A percentile compares a stretch with the other conserved stretches of the same genome.
Conservation (phyloP, 2,797 vertebrate genomes). For the Paguma larvata region DNA sequence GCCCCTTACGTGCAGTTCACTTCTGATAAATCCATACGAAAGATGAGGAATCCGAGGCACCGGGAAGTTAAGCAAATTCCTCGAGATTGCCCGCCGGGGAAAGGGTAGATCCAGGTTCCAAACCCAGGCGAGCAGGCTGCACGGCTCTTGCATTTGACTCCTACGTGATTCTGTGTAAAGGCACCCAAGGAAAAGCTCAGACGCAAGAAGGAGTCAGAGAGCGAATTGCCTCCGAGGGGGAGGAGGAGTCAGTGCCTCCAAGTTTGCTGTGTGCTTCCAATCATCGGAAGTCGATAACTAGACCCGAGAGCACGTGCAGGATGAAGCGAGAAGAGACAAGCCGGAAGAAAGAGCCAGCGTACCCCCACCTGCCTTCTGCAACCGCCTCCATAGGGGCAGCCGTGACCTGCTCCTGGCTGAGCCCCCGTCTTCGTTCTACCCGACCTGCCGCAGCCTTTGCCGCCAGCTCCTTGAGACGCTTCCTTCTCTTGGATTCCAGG, state of each 20-base stretch:
- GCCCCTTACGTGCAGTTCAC: not conserved
- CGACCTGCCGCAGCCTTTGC: not conserved
- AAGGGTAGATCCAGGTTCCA: not conserved
- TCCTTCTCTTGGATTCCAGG: not conserved
- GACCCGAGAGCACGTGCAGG: not conserved
- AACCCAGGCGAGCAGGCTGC: too few relatives aligned
- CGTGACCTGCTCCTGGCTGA: not conserved
- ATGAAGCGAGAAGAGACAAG: not conserved
- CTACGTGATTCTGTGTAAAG: not conserved
- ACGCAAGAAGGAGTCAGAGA: fast-evolving
- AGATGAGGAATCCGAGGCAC: not conserved
- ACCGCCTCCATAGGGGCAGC: not conserved
- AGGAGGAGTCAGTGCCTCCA: not conserved
- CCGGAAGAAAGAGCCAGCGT: not conserved
- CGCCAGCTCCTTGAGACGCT: not conserved
- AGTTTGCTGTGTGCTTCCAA: not conserved
- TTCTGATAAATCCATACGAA: fast-evolving
- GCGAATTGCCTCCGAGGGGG: not conserved
- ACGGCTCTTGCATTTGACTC: not conserved
- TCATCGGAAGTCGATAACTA: not conserved
- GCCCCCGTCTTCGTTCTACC: not conserved
- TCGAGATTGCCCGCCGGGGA: fast-evolving
- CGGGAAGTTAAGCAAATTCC: not conserved
- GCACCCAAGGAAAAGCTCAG: not conserved
- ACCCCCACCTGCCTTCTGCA: not conserved